These are phyloP conservation scores for Hoplostethus mediterraneus DNA, from an alignment of 2,797 vertebrate species.

Conservation along the genomic window DNA sequence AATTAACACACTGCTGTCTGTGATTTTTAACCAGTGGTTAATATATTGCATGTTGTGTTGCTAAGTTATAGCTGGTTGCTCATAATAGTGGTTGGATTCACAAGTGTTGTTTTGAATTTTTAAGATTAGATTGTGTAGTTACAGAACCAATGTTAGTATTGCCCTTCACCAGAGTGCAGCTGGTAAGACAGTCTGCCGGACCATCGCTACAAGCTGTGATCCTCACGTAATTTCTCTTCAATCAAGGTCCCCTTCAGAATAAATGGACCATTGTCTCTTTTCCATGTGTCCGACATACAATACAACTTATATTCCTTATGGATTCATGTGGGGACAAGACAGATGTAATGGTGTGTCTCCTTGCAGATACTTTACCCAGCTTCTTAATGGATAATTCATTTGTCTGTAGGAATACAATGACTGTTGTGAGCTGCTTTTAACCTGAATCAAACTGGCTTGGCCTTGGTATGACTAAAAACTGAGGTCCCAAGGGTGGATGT, in stretches of 20 bases:
- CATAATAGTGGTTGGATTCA: constrained; percentile 53
- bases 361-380: constrained; percentile 85
- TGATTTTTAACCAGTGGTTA: constrained; percentile 80
- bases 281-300: constrained; percentile 74
- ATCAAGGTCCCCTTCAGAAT: constrained; percentile 57
- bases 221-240: constrained; percentile 48
- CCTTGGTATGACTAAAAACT: constrained; percentile 79
- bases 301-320: constrained; percentile 57
- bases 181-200: constrained; percentile 5
- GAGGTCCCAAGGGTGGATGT: constrained; percentile 57
- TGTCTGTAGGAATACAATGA: constrained; percentile 87
- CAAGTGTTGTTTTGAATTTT: constrained; percentile 47
- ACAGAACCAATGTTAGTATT: constrained; percentile 35
- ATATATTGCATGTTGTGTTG: constrained; percentile 74
- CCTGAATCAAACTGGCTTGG: constrained; percentile 87
- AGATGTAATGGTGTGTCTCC: constrained; percentile 83
- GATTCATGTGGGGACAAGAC: constrained; percentile 47
- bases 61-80: constrained; percentile 63
- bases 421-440: constrained; percentile 90
- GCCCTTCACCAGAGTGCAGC: constrained; percentile 33
- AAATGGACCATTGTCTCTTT: constrained; percentile 65
- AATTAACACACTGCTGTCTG: constrained; percentile 80
- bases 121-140: constrained; percentile 37
- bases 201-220: constrained; percentile 33
- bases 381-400: constrained; percentile 89